Conservation (phyloP, 1,140 invertebrate species). For the Ips nitidus region DNA sequence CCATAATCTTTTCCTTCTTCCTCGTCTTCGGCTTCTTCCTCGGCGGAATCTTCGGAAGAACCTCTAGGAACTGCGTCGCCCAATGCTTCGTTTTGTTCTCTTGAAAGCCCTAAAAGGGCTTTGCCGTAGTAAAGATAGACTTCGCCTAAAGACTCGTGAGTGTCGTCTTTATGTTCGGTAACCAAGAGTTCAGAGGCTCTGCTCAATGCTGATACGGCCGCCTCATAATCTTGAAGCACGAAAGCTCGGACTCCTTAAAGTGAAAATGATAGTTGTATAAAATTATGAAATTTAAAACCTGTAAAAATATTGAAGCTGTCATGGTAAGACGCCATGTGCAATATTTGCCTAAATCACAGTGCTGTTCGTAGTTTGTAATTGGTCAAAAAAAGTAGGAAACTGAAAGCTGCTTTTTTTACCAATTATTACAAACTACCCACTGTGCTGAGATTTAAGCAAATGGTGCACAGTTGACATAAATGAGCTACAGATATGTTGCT, state of each 20-base stretch:
- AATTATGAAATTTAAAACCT: no score
- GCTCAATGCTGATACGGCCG: conserved; percentile 74
- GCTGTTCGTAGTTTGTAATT: no score
- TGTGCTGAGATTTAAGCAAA: no score
- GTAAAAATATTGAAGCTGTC: no score
- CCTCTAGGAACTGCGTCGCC: conserved; percentile 55
- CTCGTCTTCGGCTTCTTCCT: conserved; percentile 27
- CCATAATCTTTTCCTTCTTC: conserved; percentile 46
- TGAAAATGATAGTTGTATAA: not conserved
- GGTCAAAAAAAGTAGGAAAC: no score
- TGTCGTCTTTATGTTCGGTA: conserved; percentile 71
- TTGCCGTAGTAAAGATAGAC: conserved; percentile 69
- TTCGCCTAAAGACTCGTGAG: conserved; percentile 74
- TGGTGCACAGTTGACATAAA: no score
- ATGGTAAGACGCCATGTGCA: no score
- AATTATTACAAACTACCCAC: no score
- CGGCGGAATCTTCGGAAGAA: conserved; percentile 40
- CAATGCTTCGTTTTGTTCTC: conserved; percentile 78
- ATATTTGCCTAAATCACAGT: no score
- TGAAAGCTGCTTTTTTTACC: no score
- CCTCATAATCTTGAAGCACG: conserved; percentile 74
- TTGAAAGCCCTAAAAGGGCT: conserved; percentile 76
- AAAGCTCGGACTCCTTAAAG: conserved; percentile 70
- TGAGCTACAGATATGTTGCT: no score
- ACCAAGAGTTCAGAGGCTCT: conserved; percentile 73